Evolutionary conservation across 2,113 vertebrate genomes (phyloP).

Genomic region (Leuciscus idus): DNA sequence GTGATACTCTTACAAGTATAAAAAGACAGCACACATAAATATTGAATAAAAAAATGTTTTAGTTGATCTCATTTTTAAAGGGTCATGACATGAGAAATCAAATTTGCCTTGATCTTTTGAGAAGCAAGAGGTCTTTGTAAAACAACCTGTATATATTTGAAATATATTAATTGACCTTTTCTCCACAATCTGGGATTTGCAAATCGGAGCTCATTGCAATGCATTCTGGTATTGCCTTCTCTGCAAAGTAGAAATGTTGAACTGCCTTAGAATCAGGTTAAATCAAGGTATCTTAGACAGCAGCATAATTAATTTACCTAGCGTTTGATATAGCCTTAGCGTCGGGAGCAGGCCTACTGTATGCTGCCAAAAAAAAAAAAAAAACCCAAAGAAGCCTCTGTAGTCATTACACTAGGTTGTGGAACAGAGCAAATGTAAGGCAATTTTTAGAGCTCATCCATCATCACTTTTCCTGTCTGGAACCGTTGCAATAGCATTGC

Average conservation of each 20-base stretch:
- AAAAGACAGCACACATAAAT: too few relatives aligned
- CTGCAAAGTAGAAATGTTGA: not conserved
- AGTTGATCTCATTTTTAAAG: too few relatives aligned
- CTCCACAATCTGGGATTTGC: not conserved
- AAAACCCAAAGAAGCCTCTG: not conserved
- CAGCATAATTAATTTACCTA: slow-evolving; percentile 4
- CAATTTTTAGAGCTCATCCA: slow-evolving; percentile 31
- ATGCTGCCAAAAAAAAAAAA: not conserved
- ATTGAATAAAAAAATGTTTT: not conserved
- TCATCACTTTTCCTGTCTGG: slow-evolving; percentile 39
- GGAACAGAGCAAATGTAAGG: slow-evolving; percentile 27
- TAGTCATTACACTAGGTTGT: slow-evolving; percentile 12
- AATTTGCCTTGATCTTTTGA: too few relatives aligned
- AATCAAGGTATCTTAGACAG: not conserved
- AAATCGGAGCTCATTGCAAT: not conserved
- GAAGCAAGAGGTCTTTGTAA: too few relatives aligned
- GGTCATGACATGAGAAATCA: too few relatives aligned
- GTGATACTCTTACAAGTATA: not conserved
- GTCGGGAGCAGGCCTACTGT: not conserved
- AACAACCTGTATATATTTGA: too few relatives aligned
- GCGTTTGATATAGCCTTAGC: not conserved
- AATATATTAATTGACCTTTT: not conserved
- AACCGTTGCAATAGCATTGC: slow-evolving; percentile 55
- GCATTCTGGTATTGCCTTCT: not conserved
- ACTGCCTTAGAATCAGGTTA: not conserved